phyloP scores from a whole-genome alignment of 2,113 vertebrate genomes.

The Colius striatus region DNA sequence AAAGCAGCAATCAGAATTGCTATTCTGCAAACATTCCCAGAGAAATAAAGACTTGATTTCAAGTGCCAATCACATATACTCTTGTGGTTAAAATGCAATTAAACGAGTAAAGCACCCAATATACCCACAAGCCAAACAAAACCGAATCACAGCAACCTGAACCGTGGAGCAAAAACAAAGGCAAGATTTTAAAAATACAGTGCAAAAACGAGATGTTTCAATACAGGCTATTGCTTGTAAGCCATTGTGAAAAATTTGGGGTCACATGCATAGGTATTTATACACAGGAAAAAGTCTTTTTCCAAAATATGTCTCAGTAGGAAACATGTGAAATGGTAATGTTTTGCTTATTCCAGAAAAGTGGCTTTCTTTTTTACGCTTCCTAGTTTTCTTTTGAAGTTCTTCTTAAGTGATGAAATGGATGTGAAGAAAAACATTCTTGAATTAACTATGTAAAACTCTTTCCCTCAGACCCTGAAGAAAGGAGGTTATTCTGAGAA shows the following conservation, averaged over 20 bases:
- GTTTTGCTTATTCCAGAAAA: neutral
- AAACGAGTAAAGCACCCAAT: conserved; percentile 10
- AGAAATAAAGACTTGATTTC: conserved; percentile 31
- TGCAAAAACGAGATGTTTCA: neutral
- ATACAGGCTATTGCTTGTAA: neutral
- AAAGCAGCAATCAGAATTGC: conserved; percentile 27
- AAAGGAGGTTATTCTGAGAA: neutral
- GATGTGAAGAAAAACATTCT: neutral
- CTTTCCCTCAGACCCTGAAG: neutral
- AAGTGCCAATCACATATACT: conserved; percentile 23
- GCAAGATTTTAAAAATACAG: neutral
- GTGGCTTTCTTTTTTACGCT: neutral
- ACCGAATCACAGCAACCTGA: conserved; percentile 7
- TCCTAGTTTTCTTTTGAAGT: neutral
- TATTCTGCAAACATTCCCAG: conserved; percentile 3
- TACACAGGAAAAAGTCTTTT: neutral
- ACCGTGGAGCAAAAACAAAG: neutral
- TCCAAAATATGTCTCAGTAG: neutral
- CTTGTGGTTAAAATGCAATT: conserved; percentile 51
- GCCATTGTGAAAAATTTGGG: neutral
- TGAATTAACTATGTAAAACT: neutral
- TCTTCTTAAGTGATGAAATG: neutral
- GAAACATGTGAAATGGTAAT: neutral
- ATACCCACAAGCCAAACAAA: conserved; percentile 16
- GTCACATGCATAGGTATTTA: neutral